phyloP scores from a whole-genome alignment of 1,140 invertebrate species.

The Ptiloglossa arizonensis region DNA sequence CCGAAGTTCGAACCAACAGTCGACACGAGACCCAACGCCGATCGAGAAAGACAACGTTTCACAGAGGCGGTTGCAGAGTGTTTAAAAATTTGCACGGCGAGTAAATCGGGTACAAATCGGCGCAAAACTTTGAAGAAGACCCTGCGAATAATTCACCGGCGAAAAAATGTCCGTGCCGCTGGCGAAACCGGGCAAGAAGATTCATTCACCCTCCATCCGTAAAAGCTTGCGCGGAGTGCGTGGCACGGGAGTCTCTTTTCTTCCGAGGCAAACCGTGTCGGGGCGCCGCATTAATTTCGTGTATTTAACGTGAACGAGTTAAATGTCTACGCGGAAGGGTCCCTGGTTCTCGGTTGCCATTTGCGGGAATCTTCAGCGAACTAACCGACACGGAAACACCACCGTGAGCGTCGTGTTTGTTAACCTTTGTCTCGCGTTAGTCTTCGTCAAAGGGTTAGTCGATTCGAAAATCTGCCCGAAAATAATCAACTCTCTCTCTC shows the following conservation, averaged over 20 bases:
- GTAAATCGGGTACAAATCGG: too few relatives aligned
- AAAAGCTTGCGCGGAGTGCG: slow-evolving; percentile 47
- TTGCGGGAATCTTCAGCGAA: slow-evolving; percentile 16
- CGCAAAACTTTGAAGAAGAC: background rate
- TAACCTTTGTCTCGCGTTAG: background rate
- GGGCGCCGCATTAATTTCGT: slow-evolving; percentile 75
- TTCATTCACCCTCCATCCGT: slow-evolving; percentile 67
- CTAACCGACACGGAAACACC: background rate
- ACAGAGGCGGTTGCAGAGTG: too few relatives aligned
- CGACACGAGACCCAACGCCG: too few relatives aligned
- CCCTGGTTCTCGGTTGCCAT: slow-evolving; percentile 17
- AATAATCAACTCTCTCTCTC: background rate
- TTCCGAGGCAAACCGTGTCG: slow-evolving; percentile 73
- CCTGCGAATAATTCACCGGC: background rate
- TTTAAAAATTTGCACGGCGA: too few relatives aligned
- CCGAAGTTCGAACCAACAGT: too few relatives aligned
- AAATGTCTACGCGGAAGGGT: slow-evolving; percentile 47
- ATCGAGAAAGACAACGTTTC: too few relatives aligned
- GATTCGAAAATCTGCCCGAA: background rate
- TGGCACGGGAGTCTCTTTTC: slow-evolving; percentile 67
- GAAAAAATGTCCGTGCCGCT: background rate
- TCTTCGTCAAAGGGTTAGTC: too few relatives aligned
- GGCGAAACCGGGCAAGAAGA: slow-evolving; percentile 37
- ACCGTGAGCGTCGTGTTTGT: background rate
- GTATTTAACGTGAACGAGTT: slow-evolving; percentile 62